Percentiles rank a stretch among this genome's conserved stretches.
Conservation (phyloP, 1,140 invertebrate species). For the Pogonognathellus flavescens region DNA sequence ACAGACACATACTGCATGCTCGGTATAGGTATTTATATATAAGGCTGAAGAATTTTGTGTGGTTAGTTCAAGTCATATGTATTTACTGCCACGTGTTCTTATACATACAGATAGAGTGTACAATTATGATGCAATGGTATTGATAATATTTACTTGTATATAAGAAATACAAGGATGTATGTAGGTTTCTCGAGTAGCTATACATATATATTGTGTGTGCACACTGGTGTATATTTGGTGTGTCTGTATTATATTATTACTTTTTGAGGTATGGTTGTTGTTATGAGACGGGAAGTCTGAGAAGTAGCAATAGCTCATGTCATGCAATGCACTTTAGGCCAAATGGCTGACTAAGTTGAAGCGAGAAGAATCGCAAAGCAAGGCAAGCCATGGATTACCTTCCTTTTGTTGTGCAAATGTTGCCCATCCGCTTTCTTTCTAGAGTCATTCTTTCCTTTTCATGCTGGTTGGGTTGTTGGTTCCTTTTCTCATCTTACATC, state of each 20-base stretch:
- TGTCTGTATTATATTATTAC: background rate
- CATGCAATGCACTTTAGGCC: constrained; percentile 49
- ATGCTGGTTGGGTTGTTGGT: constrained; percentile 13
- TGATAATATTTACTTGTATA: too few relatives aligned
- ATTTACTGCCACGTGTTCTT: too few relatives aligned
- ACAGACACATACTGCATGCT: too few relatives aligned
- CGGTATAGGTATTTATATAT: too few relatives aligned
- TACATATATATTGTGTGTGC: background rate
- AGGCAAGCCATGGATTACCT: constrained; percentile 49
- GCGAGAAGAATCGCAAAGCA: constrained; percentile 57
- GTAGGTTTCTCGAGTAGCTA: background rate
- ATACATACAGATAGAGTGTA: too few relatives aligned
- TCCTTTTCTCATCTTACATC: constrained; percentile 29
- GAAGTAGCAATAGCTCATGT: constrained; percentile 40
- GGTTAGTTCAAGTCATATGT: too few relatives aligned
- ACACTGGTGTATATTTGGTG: background rate
- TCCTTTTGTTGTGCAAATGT: constrained; percentile 63
- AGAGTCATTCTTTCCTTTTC: constrained; percentile 26
- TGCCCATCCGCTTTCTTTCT: constrained; percentile 56
- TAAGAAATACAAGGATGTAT: background rate
- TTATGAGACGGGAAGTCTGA: constrained; percentile 19
- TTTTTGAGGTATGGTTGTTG: constrained; percentile 13
- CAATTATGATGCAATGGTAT: too few relatives aligned
- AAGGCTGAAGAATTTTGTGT: too few relatives aligned
- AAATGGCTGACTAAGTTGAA: constrained; percentile 49